Evolutionary conservation across 2,113 vertebrate genomes (phyloP), one percentile per base, ranked within the genome.

Genomic region (Malurus alboscapulatus): DNA sequence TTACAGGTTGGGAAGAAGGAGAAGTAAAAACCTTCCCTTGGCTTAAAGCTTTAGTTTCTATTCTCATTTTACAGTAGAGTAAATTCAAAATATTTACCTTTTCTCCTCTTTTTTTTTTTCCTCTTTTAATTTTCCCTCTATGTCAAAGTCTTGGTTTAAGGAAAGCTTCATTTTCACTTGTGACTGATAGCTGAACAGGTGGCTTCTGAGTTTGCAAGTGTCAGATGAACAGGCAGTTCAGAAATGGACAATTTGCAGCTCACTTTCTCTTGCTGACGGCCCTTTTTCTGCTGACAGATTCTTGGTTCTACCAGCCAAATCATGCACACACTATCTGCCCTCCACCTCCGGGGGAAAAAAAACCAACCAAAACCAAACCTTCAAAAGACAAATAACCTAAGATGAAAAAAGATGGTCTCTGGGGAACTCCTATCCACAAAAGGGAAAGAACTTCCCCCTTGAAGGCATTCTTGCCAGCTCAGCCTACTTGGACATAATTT

Each of bases 151-250:
- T 96, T 94, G 94, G 93, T 97, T 96, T 97, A 96, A 96, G 97
- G 97, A 98, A 98, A 98, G 98, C 97, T 98, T 98, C 97, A 98
- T 98, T 98, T 97, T 97, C 96, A 97, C 95, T 91, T 95, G 97
- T 98, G 98, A 98, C 98, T 97, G 98, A 99, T 98, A 97, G 97
- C 94, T 68, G 94, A 98, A 99, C 98, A 99, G 98, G 98, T 99
- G 98, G 96, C 96, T 96, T 95, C 94, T 94, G 96, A 97, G 96
- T 95, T 93, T 40, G 61, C 96, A 92, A 98, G 97, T 98, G 98
- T 98, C 98, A 98, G 93, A 98, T 98, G 98, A 98, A 97, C 97
- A 84, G 94, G 96, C 95, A 92, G 96, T 97, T 98, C 97, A 98
- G 98, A 98, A 98, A 98, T 97, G 95, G 97, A 97, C 98, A 97